Evolutionary conservation across 2,888 invertebrate species (phyloP).

Genomic region (Sesia bembeciformis): DNA sequence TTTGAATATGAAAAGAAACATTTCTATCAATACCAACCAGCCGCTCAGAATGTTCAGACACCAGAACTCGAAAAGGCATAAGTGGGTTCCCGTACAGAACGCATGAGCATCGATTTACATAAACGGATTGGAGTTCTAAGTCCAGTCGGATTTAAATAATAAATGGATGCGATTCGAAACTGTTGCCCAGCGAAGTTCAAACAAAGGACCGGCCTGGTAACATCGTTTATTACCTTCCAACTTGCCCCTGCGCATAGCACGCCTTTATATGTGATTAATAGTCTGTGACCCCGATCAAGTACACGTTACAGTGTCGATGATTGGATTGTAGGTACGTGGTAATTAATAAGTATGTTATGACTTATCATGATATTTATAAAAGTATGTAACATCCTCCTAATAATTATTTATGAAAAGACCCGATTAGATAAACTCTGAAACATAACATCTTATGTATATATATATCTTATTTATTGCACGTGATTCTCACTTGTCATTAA

Average conservation of each 20-base stretch:
- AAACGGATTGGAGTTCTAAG: conserved; percentile 50
- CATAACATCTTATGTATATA: no score
- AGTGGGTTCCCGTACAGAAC: conserved; percentile 20
- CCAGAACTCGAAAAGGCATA: not conserved
- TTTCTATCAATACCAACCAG: no score
- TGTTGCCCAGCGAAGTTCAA: conserved; percentile 7
- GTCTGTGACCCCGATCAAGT: conserved; percentile 30
- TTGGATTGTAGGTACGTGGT: not conserved
- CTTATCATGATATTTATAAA: no score
- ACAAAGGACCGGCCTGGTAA: conserved; percentile 23
- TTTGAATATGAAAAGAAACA: no score
- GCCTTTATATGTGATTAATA: conserved; percentile 42
- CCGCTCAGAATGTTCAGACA: not conserved
- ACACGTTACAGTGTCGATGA: conserved; percentile 2
- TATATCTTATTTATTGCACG: no score
- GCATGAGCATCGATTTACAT: conserved; percentile 55
- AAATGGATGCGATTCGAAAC: conserved; percentile 33
- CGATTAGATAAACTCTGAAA: no score
- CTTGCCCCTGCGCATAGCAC: conserved; percentile 17
- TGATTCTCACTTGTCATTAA: no score
- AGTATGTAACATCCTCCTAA: no score
- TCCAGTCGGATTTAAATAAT: conserved; percentile 50
- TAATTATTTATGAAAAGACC: no score
- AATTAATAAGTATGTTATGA: not conserved
- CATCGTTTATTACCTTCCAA: conserved; percentile 38